Evolutionary conservation across 2,797 vertebrate species (phyloP).

Genomic region (Lepus townsendii): DNA sequence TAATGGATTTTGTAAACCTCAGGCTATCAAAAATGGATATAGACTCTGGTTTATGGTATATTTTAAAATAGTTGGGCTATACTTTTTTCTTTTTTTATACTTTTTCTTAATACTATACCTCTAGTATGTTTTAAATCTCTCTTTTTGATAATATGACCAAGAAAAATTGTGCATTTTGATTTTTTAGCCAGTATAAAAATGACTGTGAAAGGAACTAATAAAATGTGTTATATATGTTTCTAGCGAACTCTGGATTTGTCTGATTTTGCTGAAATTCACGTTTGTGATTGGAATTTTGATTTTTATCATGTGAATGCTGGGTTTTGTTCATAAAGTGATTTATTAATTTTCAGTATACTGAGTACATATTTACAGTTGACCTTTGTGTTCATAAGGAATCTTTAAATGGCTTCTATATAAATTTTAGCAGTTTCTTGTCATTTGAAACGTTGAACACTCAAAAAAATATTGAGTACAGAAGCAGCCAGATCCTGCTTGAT

Average conservation of each 20-base stretch:
- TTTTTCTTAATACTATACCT: not conserved
- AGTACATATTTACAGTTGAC: slow-evolving; percentile 12
- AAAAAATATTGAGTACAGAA: not conserved
- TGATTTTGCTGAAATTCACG: slow-evolving; percentile 30
- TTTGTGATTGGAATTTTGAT: slow-evolving; percentile 60
- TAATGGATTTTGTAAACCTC: slow-evolving; percentile 32
- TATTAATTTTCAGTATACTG: slow-evolving; percentile 33
- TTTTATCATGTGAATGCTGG: not conserved
- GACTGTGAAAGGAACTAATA: slow-evolving; percentile 8
- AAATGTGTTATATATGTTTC: slow-evolving; percentile 9
- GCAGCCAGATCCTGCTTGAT: not conserved
- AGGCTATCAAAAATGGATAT: slow-evolving; percentile 4
- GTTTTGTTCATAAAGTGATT: not conserved
- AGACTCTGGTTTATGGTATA: not conserved
- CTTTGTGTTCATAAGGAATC: slow-evolving; percentile 35
- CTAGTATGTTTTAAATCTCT: not conserved
- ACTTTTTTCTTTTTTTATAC: no score
- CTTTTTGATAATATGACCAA: slow-evolving; percentile 62
- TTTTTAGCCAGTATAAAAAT: slow-evolving; percentile 43
- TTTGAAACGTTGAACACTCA: slow-evolving; percentile 10
- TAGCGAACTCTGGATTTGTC: slow-evolving; percentile 1
- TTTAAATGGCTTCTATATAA: not conserved
- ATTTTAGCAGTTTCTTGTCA: not conserved
- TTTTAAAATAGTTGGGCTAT: slow-evolving; percentile 20
- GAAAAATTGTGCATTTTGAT: slow-evolving; percentile 27